Evolutionary conservation across 2,888 invertebrate species (phyloP).

Genomic region (Nephrotoma flavescens): DNA sequence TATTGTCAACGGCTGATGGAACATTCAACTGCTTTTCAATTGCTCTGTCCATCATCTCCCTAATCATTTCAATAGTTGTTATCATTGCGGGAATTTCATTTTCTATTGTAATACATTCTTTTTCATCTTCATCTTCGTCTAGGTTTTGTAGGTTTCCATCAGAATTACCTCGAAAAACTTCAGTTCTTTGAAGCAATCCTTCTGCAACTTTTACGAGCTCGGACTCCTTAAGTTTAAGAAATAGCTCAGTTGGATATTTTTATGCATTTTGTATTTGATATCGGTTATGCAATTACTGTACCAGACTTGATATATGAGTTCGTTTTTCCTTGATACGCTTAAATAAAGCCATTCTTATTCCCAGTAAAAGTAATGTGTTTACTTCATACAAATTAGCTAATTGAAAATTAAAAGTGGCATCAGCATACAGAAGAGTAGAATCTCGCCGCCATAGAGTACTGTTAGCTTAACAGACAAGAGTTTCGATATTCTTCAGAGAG

Average conservation of each 20-base stretch:
- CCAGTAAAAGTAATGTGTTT: no score
- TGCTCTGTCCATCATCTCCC: background rate
- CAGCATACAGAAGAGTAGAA: no score
- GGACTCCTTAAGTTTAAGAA: background rate
- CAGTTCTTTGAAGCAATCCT: background rate
- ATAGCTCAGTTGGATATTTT: background rate
- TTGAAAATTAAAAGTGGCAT: no score
- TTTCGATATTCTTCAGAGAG: no score
- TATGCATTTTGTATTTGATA: background rate
- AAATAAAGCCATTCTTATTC: background rate
- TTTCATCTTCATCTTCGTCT: no score
- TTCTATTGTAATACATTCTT: background rate
- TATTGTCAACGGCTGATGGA: background rate
- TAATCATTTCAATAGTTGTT: background rate
- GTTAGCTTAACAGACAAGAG: no score
- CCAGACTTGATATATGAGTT: background rate
- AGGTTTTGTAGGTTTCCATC: background rate
- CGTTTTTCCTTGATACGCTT: background rate
- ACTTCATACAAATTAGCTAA: no score
- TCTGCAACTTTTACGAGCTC: background rate
- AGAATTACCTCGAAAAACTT: background rate
- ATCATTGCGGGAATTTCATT: background rate
- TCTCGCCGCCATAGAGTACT: no score
- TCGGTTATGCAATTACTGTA: background rate
- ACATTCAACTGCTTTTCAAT: background rate